Evolutionary conservation across 2,797 vertebrate species (phyloP).

Genomic region (Rhabdomys pumilio): DNA sequence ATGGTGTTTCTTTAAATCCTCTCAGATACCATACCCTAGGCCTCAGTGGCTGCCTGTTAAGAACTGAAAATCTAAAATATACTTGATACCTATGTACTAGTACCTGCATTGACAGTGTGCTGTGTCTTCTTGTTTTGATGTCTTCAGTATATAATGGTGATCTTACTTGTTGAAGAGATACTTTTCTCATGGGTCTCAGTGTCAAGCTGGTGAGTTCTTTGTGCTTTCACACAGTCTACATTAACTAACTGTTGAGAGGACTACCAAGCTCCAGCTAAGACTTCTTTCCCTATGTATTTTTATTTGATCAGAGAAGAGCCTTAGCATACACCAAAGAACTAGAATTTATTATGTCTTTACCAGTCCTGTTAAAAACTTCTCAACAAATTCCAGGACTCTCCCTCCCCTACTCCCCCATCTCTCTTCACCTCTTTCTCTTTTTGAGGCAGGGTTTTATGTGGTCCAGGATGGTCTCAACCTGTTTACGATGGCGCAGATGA

Average conservation of each 20-base stretch:
- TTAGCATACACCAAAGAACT: not conserved
- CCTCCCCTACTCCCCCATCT: not conserved
- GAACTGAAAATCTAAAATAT: not conserved
- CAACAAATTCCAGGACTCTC: not conserved
- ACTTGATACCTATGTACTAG: not conserved
- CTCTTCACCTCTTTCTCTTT: not conserved
- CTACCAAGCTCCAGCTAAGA: not conserved
- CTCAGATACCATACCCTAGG: not conserved
- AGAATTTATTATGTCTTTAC: not conserved
- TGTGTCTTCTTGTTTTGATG: not conserved
- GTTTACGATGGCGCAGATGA: not conserved
- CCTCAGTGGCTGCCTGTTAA: not conserved
- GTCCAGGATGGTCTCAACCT: not conserved
- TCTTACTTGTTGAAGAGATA: not conserved
- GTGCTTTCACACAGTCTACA: not conserved
- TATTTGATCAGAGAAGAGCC: not conserved
- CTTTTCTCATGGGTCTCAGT: not conserved
- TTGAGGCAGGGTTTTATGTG: not conserved
- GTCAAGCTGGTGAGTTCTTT: not conserved
- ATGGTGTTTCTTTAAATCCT: not conserved
- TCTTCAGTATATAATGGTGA: not conserved
- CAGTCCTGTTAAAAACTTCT: conserved; percentile 1
- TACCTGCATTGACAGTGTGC: no score
- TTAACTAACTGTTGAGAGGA: not conserved
- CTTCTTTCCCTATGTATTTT: not conserved